Conservation (phyloP, 2,797 vertebrate genomes). For the Poeciliopsis gracilis region DNA sequence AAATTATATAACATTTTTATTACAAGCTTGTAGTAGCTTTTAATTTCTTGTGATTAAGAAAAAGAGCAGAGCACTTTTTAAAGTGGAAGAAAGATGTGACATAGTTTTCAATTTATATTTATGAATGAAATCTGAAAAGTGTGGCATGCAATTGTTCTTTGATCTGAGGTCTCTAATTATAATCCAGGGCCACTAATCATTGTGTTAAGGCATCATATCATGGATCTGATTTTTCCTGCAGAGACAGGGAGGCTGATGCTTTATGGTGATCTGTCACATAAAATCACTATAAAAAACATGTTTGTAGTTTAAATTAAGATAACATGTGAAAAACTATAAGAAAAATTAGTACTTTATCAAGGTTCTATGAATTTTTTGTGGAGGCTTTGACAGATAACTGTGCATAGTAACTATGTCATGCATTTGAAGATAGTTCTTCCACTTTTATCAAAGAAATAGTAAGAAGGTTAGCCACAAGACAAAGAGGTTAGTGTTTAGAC, state of each 20-base stretch:
- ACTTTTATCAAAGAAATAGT: conserved; percentile 13
- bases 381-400: background rate
- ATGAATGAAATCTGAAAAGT: background rate
- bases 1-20: too few relatives aligned
- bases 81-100: background rate
- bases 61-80: background rate
- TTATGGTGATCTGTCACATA: background rate
- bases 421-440: background rate
- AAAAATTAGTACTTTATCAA: background rate
- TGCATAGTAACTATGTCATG: background rate
- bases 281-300: background rate
- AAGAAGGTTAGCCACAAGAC: conserved; percentile 41
- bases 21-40: too few relatives aligned
- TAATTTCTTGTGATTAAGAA: background rate
- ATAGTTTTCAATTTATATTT: background rate
- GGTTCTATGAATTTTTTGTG: background rate
- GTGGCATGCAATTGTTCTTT: background rate
- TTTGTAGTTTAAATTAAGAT: background rate
- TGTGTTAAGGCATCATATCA: background rate
- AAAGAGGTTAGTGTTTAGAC: conserved; percentile 76
- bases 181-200: background rate
- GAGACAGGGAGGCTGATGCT: background rate
- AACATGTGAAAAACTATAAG: background rate
- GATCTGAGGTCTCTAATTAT: background rate
- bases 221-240: background rate